Evolutionary conservation across 2,888 invertebrate species (phyloP).

Genomic region (Willowsia nigromaculata): DNA sequence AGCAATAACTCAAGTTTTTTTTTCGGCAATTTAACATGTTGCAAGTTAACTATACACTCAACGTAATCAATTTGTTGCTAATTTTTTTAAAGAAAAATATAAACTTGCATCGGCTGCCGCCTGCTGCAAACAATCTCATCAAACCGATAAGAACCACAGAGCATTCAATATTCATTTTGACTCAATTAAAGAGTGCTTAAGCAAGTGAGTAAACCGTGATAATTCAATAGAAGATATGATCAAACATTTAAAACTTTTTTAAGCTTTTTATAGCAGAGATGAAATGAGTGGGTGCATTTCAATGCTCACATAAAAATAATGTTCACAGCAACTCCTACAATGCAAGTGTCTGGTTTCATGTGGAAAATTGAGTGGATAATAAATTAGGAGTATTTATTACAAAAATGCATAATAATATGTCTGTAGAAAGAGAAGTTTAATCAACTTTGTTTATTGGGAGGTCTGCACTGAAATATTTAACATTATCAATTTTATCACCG

Average conservation of each 20-base stretch:
- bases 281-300: neutral
- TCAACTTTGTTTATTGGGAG: neutral
- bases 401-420: neutral
- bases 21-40: constrained; percentile 29
- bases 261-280: neutral
- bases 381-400: constrained; percentile 2
- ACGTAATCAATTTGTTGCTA: constrained; percentile 26
- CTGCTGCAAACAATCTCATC: neutral
- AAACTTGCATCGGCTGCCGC: neutral
- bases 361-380: constrained; percentile 14
- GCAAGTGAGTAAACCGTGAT: neutral
- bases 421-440: neutral
- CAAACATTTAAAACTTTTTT: neutral
- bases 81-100: neutral
- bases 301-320: neutral
- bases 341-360: neutral
- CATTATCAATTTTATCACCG: constrained; percentile 24
- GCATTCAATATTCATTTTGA: neutral
- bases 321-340: neutral
- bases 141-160: neutral
- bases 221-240: neutral
- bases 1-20: constrained; percentile 44
- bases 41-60: neutral
- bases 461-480: constrained; percentile 19
- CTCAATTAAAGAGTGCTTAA: constrained; percentile 32